Conservation (phyloP, 2,113 vertebrate genomes). For the Edolisoma coerulescens region DNA sequence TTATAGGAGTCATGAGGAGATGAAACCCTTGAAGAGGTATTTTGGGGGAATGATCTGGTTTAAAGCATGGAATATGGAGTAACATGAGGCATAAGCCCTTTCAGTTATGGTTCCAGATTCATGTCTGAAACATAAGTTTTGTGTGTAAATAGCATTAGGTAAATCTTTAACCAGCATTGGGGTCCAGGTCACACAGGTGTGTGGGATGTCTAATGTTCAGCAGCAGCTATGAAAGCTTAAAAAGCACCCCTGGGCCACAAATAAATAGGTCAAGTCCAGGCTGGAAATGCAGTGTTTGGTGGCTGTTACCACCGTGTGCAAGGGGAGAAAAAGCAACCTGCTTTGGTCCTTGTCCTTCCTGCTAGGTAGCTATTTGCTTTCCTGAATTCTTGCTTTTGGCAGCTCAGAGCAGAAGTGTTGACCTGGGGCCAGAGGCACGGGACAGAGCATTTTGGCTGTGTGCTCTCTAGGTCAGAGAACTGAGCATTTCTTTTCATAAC, state of each 20-base stretch:
- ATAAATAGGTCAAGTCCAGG: neutral
- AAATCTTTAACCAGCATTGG: neutral
- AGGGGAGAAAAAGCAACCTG: neutral
- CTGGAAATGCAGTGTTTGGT: neutral
- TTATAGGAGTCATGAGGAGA: neutral
- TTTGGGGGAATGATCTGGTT: neutral
- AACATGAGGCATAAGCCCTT: neutral
- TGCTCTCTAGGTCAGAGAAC: neutral
- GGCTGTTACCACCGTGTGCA: neutral
- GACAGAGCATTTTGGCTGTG: neutral
- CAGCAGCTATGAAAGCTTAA: neutral
- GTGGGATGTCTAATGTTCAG: neutral
- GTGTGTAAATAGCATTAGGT: neutral
- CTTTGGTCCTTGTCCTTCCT: neutral
- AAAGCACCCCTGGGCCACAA: neutral
- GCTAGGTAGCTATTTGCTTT: neutral
- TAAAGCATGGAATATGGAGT: neutral
- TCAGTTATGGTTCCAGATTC: neutral
- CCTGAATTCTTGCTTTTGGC: neutral
- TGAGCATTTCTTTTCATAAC: neutral
- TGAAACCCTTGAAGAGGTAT: neutral
- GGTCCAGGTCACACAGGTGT: rapidly evolving
- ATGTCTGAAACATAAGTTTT: neutral
- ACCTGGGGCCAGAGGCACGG: neutral
- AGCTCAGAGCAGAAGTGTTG: neutral